Percentiles rank a stretch among this genome's conserved stretches.
Conservation (phyloP, 2,888 invertebrate species). For the Cerastis leucographa region DNA sequence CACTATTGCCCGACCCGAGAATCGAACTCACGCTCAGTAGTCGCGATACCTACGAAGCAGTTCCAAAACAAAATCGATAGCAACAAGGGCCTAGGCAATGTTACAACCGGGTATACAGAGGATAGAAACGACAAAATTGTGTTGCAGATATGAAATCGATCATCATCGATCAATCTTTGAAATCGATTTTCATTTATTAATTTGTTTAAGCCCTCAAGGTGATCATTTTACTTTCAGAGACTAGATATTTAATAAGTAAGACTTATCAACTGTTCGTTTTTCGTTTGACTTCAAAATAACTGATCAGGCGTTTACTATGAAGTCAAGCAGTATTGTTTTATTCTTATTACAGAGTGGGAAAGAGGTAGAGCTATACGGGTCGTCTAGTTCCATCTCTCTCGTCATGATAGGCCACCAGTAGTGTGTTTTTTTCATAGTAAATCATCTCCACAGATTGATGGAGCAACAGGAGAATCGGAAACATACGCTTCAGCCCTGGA, state of each 20-base stretch:
- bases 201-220: not conserved
- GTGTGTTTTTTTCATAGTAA: not conserved
- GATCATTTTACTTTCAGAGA: not conserved
- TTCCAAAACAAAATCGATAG: too few relatives aligned
- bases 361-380: too few relatives aligned
- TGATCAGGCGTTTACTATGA: too few relatives aligned
- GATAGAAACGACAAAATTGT: not conserved
- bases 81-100: not conserved
- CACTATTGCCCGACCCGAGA: too few relatives aligned
- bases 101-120: not conserved
- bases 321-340: too few relatives aligned
- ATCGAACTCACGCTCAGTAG: too few relatives aligned
- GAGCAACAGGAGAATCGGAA: conserved; percentile 82
- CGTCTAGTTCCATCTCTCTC: too few relatives aligned
- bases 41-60: too few relatives aligned
- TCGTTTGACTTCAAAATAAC: not conserved
- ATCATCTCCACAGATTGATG: conserved; percentile 79
- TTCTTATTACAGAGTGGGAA: too few relatives aligned
- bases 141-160: not conserved
- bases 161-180: too few relatives aligned
- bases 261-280: not conserved
- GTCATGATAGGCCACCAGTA: too few relatives aligned
- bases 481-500: conserved; percentile 80
- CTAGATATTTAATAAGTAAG: not conserved
- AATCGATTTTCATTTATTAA: too few relatives aligned